Percentiles rank a stretch among this genome's conserved stretches.
Evolutionary conservation across 1,140 invertebrate species (phyloP).

Genomic region (Pogonomyrmex barbatus): DNA sequence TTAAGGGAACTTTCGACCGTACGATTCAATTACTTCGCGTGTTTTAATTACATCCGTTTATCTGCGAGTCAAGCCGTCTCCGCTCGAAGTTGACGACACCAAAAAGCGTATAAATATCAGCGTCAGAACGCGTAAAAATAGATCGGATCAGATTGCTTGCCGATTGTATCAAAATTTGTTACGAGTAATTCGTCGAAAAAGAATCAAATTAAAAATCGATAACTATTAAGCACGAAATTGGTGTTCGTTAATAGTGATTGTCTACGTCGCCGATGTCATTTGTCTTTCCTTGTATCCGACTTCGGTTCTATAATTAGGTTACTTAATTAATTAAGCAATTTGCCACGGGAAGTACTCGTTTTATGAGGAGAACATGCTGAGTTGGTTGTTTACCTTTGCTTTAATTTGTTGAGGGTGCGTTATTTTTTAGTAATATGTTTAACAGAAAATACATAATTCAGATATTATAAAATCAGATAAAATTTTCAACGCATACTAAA

Average conservation of each 20-base stretch:
- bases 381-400: slow-evolving; percentile 47
- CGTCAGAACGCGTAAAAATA: neutral
- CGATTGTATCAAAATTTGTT: neutral
- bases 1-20: slow-evolving; percentile 79
- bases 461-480: too few species aligned
- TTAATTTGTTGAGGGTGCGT: slow-evolving; percentile 26
- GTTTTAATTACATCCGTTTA: slow-evolving; percentile 80
- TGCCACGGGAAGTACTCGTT: slow-evolving; percentile 49
- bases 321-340: slow-evolving; percentile 77
- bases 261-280: neutral
- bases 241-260: neutral
- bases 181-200: neutral
- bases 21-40: slow-evolving; percentile 77
- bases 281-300: neutral
- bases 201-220: neutral
- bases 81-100: neutral
- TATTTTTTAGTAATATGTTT: slow-evolving; percentile 11
- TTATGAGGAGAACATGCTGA: slow-evolving; percentile 66
- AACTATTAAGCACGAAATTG: slow-evolving; percentile 28
- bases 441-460: too few species aligned
- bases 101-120: neutral
- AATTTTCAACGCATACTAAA: too few species aligned
- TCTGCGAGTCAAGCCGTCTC: slow-evolving; percentile 27
- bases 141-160: neutral
- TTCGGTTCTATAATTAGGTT: slow-evolving; percentile 69